Percentiles rank a stretch among this genome's conserved stretches.
phyloP scores from a whole-genome alignment of 2,888 invertebrate genomes.

The Trilocha varians region DNA sequence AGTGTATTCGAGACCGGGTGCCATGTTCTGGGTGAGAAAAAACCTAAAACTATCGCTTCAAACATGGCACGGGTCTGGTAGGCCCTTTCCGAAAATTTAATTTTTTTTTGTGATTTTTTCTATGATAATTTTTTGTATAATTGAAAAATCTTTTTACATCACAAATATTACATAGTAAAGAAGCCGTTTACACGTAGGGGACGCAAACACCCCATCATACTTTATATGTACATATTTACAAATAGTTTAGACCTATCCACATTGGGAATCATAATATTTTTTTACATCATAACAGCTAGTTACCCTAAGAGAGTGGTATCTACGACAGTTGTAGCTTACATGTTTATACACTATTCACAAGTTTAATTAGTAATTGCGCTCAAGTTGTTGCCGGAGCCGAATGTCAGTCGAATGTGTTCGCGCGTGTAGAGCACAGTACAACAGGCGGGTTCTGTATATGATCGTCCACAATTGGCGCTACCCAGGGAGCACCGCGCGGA shows the following conservation, averaged over 20 bases:
- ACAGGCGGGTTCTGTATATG: too few species aligned
- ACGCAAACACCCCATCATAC: slow-evolving; percentile 33
- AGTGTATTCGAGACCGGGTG: slow-evolving; percentile 24
- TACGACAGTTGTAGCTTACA: not conserved
- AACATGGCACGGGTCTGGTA: slow-evolving; percentile 40
- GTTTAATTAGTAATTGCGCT: not conserved
- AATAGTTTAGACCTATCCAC: not conserved
- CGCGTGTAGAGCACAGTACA: too few species aligned
- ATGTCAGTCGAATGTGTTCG: too few species aligned
- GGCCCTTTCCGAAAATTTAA: slow-evolving; percentile 37
- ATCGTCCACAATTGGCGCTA: slow-evolving; percentile 67
- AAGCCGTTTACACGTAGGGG: slow-evolving; percentile 36
- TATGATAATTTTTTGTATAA: slow-evolving; percentile 20
- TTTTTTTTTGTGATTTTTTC: slow-evolving; percentile 48
- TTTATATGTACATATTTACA: slow-evolving; percentile 62
- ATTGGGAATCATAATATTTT: not conserved
- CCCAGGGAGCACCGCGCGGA: slow-evolving; percentile 72
- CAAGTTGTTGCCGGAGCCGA: too few species aligned
- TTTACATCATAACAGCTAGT: not conserved
- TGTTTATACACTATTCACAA: not conserved
- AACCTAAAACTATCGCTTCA: slow-evolving; percentile 19
- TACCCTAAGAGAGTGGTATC: not conserved
- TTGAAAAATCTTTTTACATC: slow-evolving; percentile 44
- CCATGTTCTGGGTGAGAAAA: slow-evolving; percentile 29
- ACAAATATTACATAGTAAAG: slow-evolving; percentile 47